phyloP scores from a whole-genome alignment of 2,113 vertebrate species.

The Cynopterus brachyotis region DNA sequence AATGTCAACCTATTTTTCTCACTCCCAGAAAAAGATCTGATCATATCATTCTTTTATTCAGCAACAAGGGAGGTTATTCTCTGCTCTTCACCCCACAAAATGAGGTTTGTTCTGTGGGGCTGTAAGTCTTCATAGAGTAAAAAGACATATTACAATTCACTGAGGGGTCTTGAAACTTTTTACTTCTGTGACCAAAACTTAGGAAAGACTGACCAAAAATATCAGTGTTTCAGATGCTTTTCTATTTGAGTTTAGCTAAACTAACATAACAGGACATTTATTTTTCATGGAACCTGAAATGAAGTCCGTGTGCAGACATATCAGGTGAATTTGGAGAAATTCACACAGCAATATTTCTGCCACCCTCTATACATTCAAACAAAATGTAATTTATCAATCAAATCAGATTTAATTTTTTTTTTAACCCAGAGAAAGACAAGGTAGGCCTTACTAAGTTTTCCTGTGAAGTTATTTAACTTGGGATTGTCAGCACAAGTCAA shows the following conservation, averaged over 20 bases:
- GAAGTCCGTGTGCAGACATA: not conserved
- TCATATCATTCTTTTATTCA: not conserved
- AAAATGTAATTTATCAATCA: not conserved
- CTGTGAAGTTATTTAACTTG: not conserved
- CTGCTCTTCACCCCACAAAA: not conserved
- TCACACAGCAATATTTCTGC: not conserved
- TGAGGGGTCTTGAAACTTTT: slow-evolving; percentile 15
- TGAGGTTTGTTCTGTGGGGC: not conserved
- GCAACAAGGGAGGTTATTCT: not conserved
- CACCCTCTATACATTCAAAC: not conserved
- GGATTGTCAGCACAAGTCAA: not conserved
- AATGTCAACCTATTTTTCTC: not conserved
- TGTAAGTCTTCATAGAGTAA: not conserved
- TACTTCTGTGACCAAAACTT: not conserved
- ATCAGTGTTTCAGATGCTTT: not conserved
- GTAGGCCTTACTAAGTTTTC: not conserved
- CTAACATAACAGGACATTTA: not conserved
- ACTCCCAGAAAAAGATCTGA: not conserved
- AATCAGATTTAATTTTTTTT: slow-evolving; percentile 39
- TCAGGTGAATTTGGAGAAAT: not conserved
- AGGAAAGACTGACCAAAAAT: slow-evolving; percentile 15
- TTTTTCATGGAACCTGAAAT: not conserved
- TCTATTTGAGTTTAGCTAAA: slow-evolving; percentile 2
- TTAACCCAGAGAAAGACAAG: not conserved
- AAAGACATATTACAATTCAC: not conserved